phyloP scores from a whole-genome alignment of 2,888 invertebrate genomes.

The Spisula solida region DNA sequence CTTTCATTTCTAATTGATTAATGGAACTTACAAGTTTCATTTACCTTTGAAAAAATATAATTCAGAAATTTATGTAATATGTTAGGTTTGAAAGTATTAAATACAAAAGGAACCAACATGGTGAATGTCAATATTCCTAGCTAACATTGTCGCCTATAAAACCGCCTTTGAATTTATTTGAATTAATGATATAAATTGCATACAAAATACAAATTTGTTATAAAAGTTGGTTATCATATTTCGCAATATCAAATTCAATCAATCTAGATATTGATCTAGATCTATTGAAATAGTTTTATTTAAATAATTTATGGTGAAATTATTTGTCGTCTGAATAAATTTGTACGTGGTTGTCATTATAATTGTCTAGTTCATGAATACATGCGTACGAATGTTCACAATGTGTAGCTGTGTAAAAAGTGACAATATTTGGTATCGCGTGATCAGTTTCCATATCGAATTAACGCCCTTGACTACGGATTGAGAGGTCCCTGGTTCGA shows the following conservation, averaged over 20 bases:
- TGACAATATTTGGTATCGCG: too few species aligned
- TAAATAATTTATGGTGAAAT: too few species aligned
- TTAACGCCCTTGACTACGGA: too few species aligned
- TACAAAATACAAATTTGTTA: neutral
- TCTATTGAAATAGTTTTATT: neutral
- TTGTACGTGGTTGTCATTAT: too few species aligned
- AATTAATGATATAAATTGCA: slow-evolving; percentile 9
- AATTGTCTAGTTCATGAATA: too few species aligned
- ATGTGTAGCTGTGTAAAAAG: too few species aligned
- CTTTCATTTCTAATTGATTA: slow-evolving; percentile 1
- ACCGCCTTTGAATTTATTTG: neutral
- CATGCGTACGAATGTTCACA: too few species aligned
- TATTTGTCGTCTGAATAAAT: too few species aligned
- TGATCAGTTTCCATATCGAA: too few species aligned
- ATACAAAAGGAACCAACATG: neutral
- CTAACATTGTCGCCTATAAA: neutral
- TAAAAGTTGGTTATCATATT: neutral
- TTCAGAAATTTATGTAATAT: neutral
- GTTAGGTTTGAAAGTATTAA: neutral
- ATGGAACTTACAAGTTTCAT: neutral
- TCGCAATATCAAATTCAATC: neutral
- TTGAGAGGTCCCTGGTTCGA: too few species aligned
- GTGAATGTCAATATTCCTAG: neutral
- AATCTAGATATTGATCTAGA: neutral
- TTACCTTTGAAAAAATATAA: neutral